phyloP scores from a whole-genome alignment of 2,113 vertebrate species.

The Silurus meridionalis region DNA sequence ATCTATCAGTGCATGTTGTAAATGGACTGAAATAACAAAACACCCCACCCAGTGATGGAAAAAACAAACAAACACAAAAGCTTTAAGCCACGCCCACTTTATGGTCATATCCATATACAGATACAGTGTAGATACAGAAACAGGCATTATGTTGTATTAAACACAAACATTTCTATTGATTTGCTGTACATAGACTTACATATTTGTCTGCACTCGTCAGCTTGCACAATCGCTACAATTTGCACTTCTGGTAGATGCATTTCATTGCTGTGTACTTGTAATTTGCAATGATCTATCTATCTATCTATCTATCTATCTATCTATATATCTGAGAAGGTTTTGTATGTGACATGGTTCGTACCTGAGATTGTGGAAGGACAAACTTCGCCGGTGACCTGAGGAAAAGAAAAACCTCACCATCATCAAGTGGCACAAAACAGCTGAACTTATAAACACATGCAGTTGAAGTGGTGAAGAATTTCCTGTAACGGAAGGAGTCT shows the following conservation, averaged over 20 bases:
- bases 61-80: background rate
- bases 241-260: too few relatives aligned
- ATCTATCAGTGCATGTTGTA: too few relatives aligned
- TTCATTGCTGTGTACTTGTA: too few relatives aligned
- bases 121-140: background rate
- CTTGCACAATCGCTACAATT: too few relatives aligned
- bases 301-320: background rate
- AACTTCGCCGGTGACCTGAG: conserved; percentile 84
- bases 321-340: background rate
- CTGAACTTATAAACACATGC: background rate
- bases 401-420: conserved; percentile 50
- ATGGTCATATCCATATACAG: background rate
- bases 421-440: too few relatives aligned
- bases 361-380: conserved; percentile 66
- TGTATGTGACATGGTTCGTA: background rate
- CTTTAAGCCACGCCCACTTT: background rate
- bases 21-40: background rate
- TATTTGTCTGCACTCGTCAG: too few relatives aligned
- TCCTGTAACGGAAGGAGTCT: background rate
- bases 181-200: too few relatives aligned
- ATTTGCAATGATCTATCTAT: too few relatives aligned
- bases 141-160: too few relatives aligned
- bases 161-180: too few relatives aligned
- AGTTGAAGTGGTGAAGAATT: background rate
- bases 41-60: background rate